Evolutionary conservation across 2,888 invertebrate species (phyloP), one percentile per base, ranked within the genome.

Genomic region (Ryuthela nishihirai): DNA sequence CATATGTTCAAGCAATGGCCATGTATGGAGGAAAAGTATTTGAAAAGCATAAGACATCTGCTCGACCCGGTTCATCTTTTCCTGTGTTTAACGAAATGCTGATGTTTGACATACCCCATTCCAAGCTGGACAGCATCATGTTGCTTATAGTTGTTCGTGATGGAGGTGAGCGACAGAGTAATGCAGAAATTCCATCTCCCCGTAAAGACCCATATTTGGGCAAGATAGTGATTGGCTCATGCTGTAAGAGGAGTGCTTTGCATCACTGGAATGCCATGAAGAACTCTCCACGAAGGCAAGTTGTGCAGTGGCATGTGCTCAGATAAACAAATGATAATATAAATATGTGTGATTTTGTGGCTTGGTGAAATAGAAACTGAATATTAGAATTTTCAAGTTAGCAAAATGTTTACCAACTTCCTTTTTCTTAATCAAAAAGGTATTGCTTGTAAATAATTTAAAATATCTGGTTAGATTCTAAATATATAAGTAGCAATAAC

Each of bases 11-110:
- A 43, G 59, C 39, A 15, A 43, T 59, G 52, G 53, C 59, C 12
- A 47, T 53, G 26, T 59, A 53, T 38, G 52, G 25, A 6, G 59
- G 59, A 24, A 59, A 53, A 35, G 52, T 59, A 34, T 43, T 47
- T 32, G 53, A 59, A 21, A 53, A 38, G 25, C 42, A 49, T 12
- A 59, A 59, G 35, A 59, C 59, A n/a, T 53, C 52, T 4, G 34
- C 26, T 15, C 39, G 39, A 38, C 32, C 59, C n/a, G 47, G 41
- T 7, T 47, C 47, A 2, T 26, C 52, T 17, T 47, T 44, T 36
- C 58, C 58, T n/a, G 43, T 59, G 7, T 59, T 59, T 18, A 59
- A 59, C 7, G 58, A 59, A 44, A 59, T 59, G 58, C 25, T 59
- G 9, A 59, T 59, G 58, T 59, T 59, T 39, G 58, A 59, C 24